Base-by-base conservation (phyloP, 2,113 vertebrate genomes). In the Brachypteracias leptosomus region DNA sequence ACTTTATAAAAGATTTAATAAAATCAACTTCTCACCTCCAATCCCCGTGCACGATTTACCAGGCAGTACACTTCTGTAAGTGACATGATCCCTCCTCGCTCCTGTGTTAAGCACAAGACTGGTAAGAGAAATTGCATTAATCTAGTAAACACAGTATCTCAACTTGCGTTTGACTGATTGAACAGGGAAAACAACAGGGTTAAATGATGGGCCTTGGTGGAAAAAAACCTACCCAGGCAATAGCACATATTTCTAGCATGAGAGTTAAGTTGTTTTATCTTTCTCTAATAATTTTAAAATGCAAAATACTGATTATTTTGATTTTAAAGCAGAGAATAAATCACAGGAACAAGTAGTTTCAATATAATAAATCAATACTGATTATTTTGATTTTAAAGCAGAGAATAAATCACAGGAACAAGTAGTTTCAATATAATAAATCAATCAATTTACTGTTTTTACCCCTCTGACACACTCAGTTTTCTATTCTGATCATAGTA, bases 61-160 rank as follows among this genome's bases (percentile, higher is more conserved):
- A 99, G 97, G 86, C 99, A 99, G 97, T 99, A 99, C 33, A 99
- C 99, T 88, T 99, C 99, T 0, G 99, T 99, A 31, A 99, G 98
- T 5, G 99, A 99, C 99, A 99, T 99, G 98, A 99, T 99, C 40
- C 99, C 99, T 3, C 99, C 99, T 79, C 98, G 98, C 93, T 99
- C 99, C 99, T 99, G 90, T 76, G 89, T 62, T 20, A 92, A 96
- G 90, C 63, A 95, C 63, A 77, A 89, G 51, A 63, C 54, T 63
- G 87, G 67, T 95, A 46, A 93, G 90, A 63, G 47, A 91, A 89
- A 71, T 3, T 55, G 58, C 63, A 88, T 31, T 40, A 22, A 63
- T 26, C 70, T 66, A 40, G 40, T 10, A 88, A 93, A 74, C 13
- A 31, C 29, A 59, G 25, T 10, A 51, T 16, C 54, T 70, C 82